Percentiles rank a stretch among this genome's conserved stretches.
Evolutionary conservation across 2,113 vertebrate genomes (phyloP).

Genomic region (Nettapus auritus): DNA sequence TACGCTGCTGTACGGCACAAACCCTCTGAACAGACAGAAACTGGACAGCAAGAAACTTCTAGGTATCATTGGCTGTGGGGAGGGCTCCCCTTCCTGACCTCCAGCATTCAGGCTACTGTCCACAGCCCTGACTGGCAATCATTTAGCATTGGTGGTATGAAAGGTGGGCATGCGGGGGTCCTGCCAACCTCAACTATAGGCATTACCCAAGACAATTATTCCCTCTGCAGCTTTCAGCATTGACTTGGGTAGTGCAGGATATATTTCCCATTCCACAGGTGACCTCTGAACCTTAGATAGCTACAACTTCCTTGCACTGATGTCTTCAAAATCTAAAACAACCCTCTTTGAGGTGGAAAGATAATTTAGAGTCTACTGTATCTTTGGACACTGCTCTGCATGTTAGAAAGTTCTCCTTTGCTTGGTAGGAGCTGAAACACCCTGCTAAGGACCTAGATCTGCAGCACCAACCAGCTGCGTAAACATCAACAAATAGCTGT

Average conservation of each 20-base stretch:
- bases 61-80: conserved; percentile 40
- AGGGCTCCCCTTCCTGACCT: not conserved
- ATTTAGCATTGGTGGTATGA: not conserved
- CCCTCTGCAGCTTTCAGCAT: accelerated
- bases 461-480: not conserved
- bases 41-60: conserved; percentile 92
- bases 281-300: not conserved
- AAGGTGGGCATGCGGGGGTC: not conserved
- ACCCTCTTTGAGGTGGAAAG: not conserved
- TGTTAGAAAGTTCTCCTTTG: not conserved
- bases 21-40: conserved; percentile 95
- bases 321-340: not conserved
- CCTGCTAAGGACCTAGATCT: not conserved
- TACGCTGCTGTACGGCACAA: conserved; percentile 94
- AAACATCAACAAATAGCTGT: not conserved
- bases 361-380: not conserved
- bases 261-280: not conserved
- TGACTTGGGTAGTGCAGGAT: not conserved
- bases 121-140: not conserved
- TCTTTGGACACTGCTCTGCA: not conserved
- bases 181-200: not conserved
- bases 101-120: no score
- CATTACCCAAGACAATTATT: not conserved
- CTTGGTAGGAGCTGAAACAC: not conserved
- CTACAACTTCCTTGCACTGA: not conserved